phyloP scores from a whole-genome alignment of 2,797 vertebrate species.

The Danio aesculapii region DNA sequence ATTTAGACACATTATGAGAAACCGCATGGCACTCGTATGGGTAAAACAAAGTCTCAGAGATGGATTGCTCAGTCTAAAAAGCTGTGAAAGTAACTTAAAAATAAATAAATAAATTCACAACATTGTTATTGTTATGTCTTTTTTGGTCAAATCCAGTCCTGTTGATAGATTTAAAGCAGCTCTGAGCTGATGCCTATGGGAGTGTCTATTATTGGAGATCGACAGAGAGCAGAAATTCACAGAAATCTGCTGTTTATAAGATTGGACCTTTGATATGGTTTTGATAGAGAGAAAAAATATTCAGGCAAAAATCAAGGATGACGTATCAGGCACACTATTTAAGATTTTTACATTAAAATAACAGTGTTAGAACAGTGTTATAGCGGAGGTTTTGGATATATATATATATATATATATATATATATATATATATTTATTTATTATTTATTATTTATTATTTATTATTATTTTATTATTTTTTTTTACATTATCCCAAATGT shows the following conservation, averaged over 20 bases:
- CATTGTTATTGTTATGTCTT: neutral
- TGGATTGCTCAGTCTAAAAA: conserved; percentile 17
- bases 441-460: no score
- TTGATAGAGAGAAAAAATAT: conserved; percentile 20
- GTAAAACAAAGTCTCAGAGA: neutral
- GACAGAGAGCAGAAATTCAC: neutral
- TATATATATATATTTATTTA: no score
- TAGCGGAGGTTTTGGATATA: no score
- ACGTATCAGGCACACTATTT: neutral
- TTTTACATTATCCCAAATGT: no score
- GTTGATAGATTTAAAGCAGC: neutral
- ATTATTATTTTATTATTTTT: no score
- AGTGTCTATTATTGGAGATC: conserved; percentile 9
- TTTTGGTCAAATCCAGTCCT: neutral
- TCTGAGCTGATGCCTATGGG: neutral
- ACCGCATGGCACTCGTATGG: neutral
- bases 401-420: no score
- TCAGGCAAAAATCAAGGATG: conserved; percentile 10
- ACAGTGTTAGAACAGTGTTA: no score
- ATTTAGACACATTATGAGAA: conserved; percentile 44
- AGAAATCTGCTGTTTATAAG: conserved; percentile 4
- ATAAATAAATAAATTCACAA: no score
- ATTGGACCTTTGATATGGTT: conserved; percentile 27
- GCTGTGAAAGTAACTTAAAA: conserved; percentile 20
- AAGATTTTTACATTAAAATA: no score